Conservation (phyloP, 2,888 invertebrate species). For the Gymnocheta viridis region DNA sequence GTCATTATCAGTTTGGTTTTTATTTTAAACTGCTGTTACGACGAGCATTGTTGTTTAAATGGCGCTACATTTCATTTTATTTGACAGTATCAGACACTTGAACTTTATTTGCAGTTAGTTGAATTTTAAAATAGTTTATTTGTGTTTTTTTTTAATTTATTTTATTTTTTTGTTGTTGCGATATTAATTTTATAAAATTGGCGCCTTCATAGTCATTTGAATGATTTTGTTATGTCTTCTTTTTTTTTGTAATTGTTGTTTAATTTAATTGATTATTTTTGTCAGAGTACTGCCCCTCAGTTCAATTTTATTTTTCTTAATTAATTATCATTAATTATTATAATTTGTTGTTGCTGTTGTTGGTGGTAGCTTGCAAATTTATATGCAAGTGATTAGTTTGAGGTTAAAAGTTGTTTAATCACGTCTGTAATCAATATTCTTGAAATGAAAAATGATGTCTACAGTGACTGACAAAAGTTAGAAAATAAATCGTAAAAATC, state of each 20-base stretch:
- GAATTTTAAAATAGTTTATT: background rate
- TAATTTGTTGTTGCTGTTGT: background rate
- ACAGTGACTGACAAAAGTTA: background rate
- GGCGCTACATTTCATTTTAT: constrained; percentile 29
- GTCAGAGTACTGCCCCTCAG: background rate
- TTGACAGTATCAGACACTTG: constrained; percentile 40
- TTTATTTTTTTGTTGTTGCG: background rate
- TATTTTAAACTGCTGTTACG: background rate
- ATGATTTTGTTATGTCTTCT: constrained; percentile 34
- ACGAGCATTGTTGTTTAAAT: constrained; percentile 5
- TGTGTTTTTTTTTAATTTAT: background rate
- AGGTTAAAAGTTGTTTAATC: constrained; percentile 48
- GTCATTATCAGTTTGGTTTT: constrained; percentile 50
- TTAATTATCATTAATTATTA: constrained; percentile 24
- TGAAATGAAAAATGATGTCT: background rate
- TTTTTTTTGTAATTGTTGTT: background rate
- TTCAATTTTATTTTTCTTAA: background rate
- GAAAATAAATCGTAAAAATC: too few species aligned
- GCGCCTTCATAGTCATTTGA: constrained; percentile 52
- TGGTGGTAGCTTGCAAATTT: constrained; percentile 20
- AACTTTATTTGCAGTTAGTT: constrained; percentile 29
- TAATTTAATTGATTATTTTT: constrained; percentile 29
- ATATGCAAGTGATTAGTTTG: constrained; percentile 13
- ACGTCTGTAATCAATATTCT: constrained; percentile 40
- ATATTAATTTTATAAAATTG: constrained; percentile 36